A percentile compares a stretch with the other conserved stretches of the same genome.
Evolutionary conservation across 2,888 invertebrate genomes (phyloP).

Genomic region (Chloromyia formosa): DNA sequence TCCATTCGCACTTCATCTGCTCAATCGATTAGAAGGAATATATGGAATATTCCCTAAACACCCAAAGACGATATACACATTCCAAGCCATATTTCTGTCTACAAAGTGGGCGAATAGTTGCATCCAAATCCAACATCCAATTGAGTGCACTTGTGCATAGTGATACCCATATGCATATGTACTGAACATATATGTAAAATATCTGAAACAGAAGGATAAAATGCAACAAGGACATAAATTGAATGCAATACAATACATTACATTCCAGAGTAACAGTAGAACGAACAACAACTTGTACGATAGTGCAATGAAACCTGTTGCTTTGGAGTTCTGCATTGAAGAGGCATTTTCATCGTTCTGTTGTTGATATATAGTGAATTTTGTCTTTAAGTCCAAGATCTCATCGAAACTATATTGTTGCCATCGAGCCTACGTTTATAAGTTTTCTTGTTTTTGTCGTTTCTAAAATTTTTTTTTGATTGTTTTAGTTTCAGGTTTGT

Average conservation of each 20-base stretch:
- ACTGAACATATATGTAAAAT: neutral
- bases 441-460: too few relatives aligned
- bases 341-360: neutral
- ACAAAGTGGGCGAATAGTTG: too few relatives aligned
- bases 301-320: neutral
- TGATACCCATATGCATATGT: too few relatives aligned
- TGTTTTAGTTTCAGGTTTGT: too few relatives aligned
- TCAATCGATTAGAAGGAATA: constrained; percentile 22
- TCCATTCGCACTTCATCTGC: constrained; percentile 18
- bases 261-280: too few relatives aligned
- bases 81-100: too few relatives aligned
- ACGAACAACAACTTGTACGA: too few relatives aligned
- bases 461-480: too few relatives aligned
- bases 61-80: neutral
- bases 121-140: neutral
- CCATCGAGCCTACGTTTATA: too few relatives aligned
- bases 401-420: too few relatives aligned
- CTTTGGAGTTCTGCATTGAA: neutral
- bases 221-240: constrained; percentile 22
- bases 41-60: constrained; percentile 14
- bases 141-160: constrained; percentile 1
- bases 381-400: too few relatives aligned
- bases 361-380: too few relatives aligned
- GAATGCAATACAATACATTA: neutral
- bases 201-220: neutral